phyloP scores from a whole-genome alignment of 92 coral and sea anemone genomes.

The Phenganax subtilis region DNA sequence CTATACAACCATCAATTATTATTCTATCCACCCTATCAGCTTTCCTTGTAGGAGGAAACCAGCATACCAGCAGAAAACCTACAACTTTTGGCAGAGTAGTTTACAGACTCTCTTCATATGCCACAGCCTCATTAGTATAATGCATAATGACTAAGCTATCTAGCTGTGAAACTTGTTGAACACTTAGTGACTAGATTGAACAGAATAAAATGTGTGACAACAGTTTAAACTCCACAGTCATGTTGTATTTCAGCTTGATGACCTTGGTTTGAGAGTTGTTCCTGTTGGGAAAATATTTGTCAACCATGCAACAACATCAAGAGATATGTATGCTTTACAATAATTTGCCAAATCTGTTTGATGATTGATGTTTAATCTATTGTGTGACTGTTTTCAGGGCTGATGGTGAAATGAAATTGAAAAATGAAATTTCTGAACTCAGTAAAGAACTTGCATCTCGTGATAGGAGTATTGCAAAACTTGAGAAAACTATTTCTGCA shows the following conservation, averaged over 20 bases:
- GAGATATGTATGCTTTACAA: slow-evolving; percentile 65
- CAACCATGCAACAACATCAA: slow-evolving; percentile 88
- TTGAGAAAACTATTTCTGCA: slow-evolving; percentile 64
- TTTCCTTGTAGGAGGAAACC: too few relatives aligned
- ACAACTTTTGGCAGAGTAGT: too few relatives aligned
- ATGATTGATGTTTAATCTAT: background rate
- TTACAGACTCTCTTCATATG: too few relatives aligned
- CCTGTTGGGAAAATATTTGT: slow-evolving; percentile 82
- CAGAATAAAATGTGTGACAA: too few relatives aligned
- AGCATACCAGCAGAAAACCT: too few relatives aligned
- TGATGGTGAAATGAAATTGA: slow-evolving; percentile 78
- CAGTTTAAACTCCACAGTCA: background rate
- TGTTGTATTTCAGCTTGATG: slow-evolving; percentile 56
- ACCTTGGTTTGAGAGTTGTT: slow-evolving; percentile 75
- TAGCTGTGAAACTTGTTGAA: too few relatives aligned
- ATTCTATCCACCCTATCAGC: too few relatives aligned
- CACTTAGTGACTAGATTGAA: too few relatives aligned
- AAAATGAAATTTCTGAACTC: slow-evolving; percentile 75
- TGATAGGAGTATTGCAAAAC: slow-evolving; percentile 65
- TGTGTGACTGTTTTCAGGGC: slow-evolving; percentile 48
- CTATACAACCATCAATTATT: too few relatives aligned
- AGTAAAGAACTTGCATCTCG: slow-evolving; percentile 74
- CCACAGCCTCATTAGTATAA: background rate
- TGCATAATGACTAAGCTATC: background rate
- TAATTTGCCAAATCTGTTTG: background rate